These are phyloP conservation scores for Ormyrus pomaceus DNA, from an alignment of 2,888 invertebrate genomes.

Conservation along the genomic window DNA sequence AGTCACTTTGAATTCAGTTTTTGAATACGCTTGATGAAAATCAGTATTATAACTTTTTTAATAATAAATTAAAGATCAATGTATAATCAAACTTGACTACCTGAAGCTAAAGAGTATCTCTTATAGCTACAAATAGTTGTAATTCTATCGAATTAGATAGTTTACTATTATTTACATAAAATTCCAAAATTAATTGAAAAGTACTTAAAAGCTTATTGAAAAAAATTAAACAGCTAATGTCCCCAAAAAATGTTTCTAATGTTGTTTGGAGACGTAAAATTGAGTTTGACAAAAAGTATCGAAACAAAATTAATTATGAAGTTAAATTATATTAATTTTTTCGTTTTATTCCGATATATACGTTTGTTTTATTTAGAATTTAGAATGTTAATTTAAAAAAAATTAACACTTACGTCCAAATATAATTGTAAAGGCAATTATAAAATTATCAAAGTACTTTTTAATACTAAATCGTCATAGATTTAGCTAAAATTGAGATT, in stretches of 20 bases:
- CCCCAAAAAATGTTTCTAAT: conserved; percentile 24
- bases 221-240: conserved; percentile 45
- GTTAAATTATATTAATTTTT: neutral
- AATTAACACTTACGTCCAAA: conserved; percentile 30
- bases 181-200: conserved; percentile 8
- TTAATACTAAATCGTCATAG: conserved; percentile 31
- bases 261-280: conserved; percentile 8
- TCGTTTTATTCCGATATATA: conserved; percentile 3
- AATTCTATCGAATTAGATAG: conserved; percentile 16
- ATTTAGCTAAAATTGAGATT: conserved; percentile 49
- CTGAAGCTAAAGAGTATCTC: conserved; percentile 21
- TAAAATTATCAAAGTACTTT: conserved; percentile 40
- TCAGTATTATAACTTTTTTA: conserved; percentile 50
- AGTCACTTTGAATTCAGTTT: conserved; percentile 4
- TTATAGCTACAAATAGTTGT: neutral
- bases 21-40: conserved; percentile 28
- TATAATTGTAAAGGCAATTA: conserved; percentile 33
- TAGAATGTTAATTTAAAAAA: conserved; percentile 1
- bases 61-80: conserved; percentile 49
- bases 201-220: conserved; percentile 13
- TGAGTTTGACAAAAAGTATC: conserved; percentile 28
- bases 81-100: conserved; percentile 49
- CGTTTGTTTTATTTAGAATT: neutral
- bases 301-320: conserved; percentile 16
- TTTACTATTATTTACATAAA: conserved; percentile 17